Evolutionary conservation across 2,888 invertebrate genomes (phyloP), one percentile per base, ranked within the genome.

Genomic region (Lasioglossum marginatum): DNA sequence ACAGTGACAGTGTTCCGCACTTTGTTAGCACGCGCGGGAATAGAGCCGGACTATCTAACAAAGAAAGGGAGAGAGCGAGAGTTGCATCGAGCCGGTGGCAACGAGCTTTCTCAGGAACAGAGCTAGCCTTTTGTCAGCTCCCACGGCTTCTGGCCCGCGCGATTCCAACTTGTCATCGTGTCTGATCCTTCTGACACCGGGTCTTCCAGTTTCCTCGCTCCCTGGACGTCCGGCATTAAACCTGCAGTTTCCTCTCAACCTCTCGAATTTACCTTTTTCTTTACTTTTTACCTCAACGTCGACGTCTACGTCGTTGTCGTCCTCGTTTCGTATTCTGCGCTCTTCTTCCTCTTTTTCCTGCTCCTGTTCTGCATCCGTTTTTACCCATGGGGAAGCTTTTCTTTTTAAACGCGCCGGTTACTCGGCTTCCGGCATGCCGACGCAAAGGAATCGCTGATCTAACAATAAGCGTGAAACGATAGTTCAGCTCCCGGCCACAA

Each of bases 51-150:
- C 63, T 19, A 63, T 31, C 63, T 34, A 40, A 31, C 48, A 45
- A 57, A n/a, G 12, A 1, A 12, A 57, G n/a, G 12, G 57, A n/a
- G 4, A 57, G 57, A 57, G 57, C 4, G 23, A 57, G 57, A 23
- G 57, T n/a, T 57, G 57, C 57, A 57, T 57, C 57, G n/a, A n/a
- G n/a, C n/a, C 8, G 23, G 8, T 63, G 75, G 78, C 82, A 85
- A 82, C 74, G 70, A 78, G 82, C 75, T 82, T 82, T 82, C 84
- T 82, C 82, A 60, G 82, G 57, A 52, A 72, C 71, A n/a, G n/a
- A 52, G 37, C 73, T 37, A 78, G 78, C 78, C 78, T 85, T 85
- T 85, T 82, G 78, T 85, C 78, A 82, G 81, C 82, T 91, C 83
- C 86, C 86, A 90, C 85, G 86, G 84, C 83, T 91, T 73, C 84